These are phyloP conservation scores for Oreotrochilus melanogaster DNA, from an alignment of 2,113 vertebrate species.

Conservation along the genomic window DNA sequence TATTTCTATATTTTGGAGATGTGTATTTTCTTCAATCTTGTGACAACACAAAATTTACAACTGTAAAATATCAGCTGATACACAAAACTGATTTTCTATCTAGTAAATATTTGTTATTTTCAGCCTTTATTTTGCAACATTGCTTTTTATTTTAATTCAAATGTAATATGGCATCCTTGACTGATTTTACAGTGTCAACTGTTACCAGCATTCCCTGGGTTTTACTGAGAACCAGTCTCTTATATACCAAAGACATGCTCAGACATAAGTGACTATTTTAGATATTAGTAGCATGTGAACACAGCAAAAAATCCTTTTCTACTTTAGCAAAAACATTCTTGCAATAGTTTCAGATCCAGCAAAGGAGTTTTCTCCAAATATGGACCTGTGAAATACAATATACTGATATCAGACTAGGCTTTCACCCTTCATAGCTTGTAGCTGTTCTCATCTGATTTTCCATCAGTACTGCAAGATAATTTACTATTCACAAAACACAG, in stretches of 20 bases:
- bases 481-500: not conserved
- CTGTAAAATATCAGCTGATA: not conserved
- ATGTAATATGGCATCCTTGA: not conserved
- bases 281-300: conserved; percentile 45
- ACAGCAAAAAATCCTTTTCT: conserved; percentile 26
- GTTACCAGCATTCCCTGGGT: not conserved
- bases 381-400: conserved; percentile 59
- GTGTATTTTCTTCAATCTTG: not conserved
- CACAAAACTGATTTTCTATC: not conserved
- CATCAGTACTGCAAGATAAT: not conserved
- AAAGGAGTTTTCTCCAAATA: conserved; percentile 74
- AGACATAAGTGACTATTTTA: conserved; percentile 55
- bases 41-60: not conserved
- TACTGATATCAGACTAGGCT: not conserved
- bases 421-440: not conserved
- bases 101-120: not conserved
- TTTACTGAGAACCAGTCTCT: not conserved
- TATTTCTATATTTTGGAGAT: not conserved
- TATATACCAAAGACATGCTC: not conserved
- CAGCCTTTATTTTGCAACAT: not conserved
- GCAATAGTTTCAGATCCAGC: conserved; percentile 64
- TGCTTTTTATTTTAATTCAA: not conserved
- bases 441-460: not conserved
- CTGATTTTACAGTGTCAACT: not conserved
- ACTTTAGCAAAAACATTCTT: conserved; percentile 65